These are phyloP conservation scores for Acanthochromis polyacanthus DNA, from an alignment of 2,113 vertebrate genomes.

Conservation along the genomic window DNA sequence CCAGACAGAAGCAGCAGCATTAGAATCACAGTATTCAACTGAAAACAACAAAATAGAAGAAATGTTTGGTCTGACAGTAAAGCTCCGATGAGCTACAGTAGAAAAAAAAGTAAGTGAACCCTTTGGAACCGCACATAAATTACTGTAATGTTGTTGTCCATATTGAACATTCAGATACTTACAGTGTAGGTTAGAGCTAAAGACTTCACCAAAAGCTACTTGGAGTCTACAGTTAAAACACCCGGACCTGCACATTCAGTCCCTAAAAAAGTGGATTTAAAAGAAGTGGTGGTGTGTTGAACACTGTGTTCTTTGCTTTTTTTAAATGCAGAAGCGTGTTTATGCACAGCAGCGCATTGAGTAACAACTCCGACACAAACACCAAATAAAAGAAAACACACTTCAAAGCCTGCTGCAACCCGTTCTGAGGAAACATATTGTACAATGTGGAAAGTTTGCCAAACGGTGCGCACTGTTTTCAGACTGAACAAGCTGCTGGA, in stretches of 20 bases:
- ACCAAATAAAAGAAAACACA: no score
- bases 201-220: neutral
- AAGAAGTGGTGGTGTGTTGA: no score
- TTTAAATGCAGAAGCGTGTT: no score
- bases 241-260: neutral
- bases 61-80: neutral
- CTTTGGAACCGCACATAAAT: no score
- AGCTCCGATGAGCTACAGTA: neutral
- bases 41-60: neutral
- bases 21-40: constrained; percentile 10
- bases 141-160: neutral
- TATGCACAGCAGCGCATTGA: no score
- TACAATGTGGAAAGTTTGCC: no score
- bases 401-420: no score
- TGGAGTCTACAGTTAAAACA: neutral
- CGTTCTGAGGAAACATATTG: no score
- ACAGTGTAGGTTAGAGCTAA: neutral
- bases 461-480: no score
- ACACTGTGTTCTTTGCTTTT: no score
- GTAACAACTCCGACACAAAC: no score
- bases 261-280: no score
- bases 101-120: neutral
- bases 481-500: neutral
- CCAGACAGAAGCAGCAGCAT: constrained; percentile 32
- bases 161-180: neutral